These are phyloP conservation scores for Cantharis nigra DNA, from an alignment of 2,888 invertebrate genomes.

Conservation along the genomic window DNA sequence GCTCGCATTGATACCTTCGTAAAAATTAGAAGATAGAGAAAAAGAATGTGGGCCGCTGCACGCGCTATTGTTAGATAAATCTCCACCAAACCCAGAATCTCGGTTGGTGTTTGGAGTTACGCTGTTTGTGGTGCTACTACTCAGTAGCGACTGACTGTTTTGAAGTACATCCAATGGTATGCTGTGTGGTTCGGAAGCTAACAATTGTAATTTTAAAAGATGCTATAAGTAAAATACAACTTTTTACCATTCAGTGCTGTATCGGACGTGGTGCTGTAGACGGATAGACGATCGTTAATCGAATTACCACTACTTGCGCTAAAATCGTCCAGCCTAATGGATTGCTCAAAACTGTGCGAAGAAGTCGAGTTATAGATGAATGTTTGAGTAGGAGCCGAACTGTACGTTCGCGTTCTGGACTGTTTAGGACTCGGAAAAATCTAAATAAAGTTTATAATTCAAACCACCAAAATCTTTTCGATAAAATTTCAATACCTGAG, in stretches of 20 bases:
- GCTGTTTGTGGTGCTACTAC: slow-evolving; percentile 23
- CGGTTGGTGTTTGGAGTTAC: slow-evolving; percentile 43
- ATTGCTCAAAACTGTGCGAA: slow-evolving; percentile 45
- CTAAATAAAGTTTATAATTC: slow-evolving; percentile 27
- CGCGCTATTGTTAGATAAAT: slow-evolving; percentile 44
- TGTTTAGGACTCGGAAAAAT: slow-evolving; percentile 50
- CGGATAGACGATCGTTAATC: slow-evolving; percentile 47
- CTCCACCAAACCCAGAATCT: slow-evolving; percentile 49
- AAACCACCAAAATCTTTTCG: slow-evolving; percentile 2
- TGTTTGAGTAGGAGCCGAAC: slow-evolving; percentile 43
- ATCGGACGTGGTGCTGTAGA: slow-evolving; percentile 50
- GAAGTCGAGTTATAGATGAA: slow-evolving; percentile 33
- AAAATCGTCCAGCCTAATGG: slow-evolving; percentile 47
- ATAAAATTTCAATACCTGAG: slow-evolving; percentile 56
- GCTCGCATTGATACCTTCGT: slow-evolving; percentile 11
- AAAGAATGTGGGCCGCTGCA: slow-evolving; percentile 43
- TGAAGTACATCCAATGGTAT: slow-evolving; percentile 45
- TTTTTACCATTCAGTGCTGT: slow-evolving; percentile 43
- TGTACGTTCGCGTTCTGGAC: slow-evolving; percentile 32
- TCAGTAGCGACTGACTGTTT: slow-evolving; percentile 28
- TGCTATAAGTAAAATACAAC: not conserved
- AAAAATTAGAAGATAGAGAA: slow-evolving; percentile 8
- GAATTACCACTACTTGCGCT: slow-evolving; percentile 48
- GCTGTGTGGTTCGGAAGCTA: slow-evolving; percentile 22
- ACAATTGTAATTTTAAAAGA: slow-evolving; percentile 6